Percentiles rank a stretch among this genome's conserved stretches.
These are phyloP conservation scores for Caenorhabditis doughertyi DNA, from an alignment of 2,888 invertebrate species.

Conservation along the genomic window DNA sequence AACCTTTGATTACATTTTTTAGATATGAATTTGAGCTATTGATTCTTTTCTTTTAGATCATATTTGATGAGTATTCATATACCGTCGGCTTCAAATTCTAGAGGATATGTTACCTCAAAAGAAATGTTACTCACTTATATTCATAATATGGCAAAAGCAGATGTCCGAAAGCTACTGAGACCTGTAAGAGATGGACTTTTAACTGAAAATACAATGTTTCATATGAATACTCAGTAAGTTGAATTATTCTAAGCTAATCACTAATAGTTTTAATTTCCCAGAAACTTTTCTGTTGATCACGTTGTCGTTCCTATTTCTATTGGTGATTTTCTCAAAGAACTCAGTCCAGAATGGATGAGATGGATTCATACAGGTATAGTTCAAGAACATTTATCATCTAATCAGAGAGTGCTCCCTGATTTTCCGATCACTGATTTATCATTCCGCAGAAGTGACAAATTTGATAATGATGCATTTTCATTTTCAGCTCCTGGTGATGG, in stretches of 20 bases:
- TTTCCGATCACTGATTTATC: slow-evolving; percentile 20
- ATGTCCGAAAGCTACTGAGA: slow-evolving; percentile 67
- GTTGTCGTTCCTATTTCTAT: slow-evolving; percentile 74
- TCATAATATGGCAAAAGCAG: slow-evolving; percentile 69
- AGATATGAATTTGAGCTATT: slow-evolving; percentile 31
- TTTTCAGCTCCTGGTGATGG: slow-evolving; percentile 60
- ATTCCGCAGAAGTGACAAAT: slow-evolving; percentile 3
- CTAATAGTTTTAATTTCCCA: slow-evolving; percentile 5
- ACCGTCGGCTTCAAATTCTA: slow-evolving; percentile 64
- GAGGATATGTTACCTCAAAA: slow-evolving; percentile 68
- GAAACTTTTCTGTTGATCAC: slow-evolving; percentile 77
- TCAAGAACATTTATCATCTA: slow-evolving; percentile 29
- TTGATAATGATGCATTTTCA: slow-evolving; percentile 9
- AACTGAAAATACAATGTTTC: slow-evolving; percentile 75
- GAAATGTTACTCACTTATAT: slow-evolving; percentile 72
- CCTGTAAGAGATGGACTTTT: slow-evolving; percentile 75
- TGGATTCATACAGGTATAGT: slow-evolving; percentile 75
- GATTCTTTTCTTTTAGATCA: slow-evolving; percentile 30
- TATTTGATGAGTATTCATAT: slow-evolving; percentile 54
- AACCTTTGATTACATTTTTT: slow-evolving; percentile 36
- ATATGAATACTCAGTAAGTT: slow-evolving; percentile 74
- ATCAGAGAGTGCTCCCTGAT: slow-evolving; percentile 17
- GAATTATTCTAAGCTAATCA: background rate
- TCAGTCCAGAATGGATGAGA: slow-evolving; percentile 73
- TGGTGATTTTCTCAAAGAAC: slow-evolving; percentile 70